Evolutionary conservation across 1,140 invertebrate species (phyloP).

Genomic region (Drosophila subpulchrella): DNA sequence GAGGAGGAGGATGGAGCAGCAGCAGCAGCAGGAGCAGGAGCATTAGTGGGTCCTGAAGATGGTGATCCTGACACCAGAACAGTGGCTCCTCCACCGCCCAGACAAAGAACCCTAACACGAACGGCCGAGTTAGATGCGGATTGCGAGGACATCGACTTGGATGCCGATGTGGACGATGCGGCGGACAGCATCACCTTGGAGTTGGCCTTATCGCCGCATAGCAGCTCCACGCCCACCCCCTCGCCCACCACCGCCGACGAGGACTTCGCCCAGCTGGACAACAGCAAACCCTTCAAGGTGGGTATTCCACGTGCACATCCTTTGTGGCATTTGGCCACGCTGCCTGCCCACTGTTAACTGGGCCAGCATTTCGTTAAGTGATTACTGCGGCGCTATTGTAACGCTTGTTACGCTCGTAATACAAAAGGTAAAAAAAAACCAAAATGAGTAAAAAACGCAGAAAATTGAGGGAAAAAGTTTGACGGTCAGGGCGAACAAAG

Average conservation of each 20-base stretch:
- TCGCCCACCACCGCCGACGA: conserved; percentile 63
- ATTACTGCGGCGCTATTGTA: conserved; percentile 50
- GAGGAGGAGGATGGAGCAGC: not conserved
- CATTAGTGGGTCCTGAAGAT: not conserved
- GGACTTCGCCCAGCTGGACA: conserved; percentile 65
- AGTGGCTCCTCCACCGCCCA: conserved; percentile 34
- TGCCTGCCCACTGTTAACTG: conserved; percentile 31
- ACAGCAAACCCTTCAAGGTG: conserved; percentile 76
- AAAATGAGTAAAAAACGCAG: conserved; percentile 10
- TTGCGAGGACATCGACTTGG: conserved; percentile 52
- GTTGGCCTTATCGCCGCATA: conserved; percentile 62
- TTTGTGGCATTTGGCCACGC: conserved; percentile 10
- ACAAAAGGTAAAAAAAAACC: conserved; percentile 7
- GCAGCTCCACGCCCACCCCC: conserved; percentile 61
- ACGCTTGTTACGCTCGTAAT: conserved; percentile 10
- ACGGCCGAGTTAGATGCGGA: conserved; percentile 69
- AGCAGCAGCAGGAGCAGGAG: not conserved
- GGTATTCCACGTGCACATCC: conserved; percentile 16
- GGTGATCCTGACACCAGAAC: conserved; percentile 8
- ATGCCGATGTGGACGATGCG: conserved; percentile 63
- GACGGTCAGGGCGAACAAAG: conserved; percentile 15
- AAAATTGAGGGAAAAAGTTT: conserved; percentile 18
- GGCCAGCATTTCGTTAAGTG: conserved; percentile 63
- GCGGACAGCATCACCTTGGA: conserved; percentile 72
- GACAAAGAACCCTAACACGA: conserved; percentile 68